phyloP scores from a whole-genome alignment of 2,888 invertebrate genomes.

The Archips crataeganus region DNA sequence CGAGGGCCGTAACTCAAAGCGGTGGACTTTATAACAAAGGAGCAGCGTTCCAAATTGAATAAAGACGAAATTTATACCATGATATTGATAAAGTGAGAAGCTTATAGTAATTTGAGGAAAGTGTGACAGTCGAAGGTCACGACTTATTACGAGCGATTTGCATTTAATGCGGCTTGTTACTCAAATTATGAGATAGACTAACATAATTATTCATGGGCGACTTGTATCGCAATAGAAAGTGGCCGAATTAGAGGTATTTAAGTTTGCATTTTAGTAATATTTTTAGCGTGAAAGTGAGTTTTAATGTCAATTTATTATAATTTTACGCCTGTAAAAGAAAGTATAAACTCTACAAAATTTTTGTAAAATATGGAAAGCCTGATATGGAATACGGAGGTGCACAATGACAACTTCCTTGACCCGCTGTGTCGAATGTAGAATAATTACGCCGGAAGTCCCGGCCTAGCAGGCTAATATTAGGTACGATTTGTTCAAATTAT shows the following conservation, averaged over 20 bases:
- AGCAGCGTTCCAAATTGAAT: slow-evolving; percentile 12
- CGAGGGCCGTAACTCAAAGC: not conserved
- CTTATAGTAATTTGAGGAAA: slow-evolving; percentile 26
- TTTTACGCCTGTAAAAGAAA: not conserved
- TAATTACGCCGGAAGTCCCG: no score
- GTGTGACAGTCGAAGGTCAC: slow-evolving; percentile 31
- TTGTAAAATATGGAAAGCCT: not conserved
- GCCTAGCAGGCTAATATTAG: no score
- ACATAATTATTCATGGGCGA: not conserved
- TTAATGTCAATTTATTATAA: slow-evolving; percentile 4
- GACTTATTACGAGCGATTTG: slow-evolving; percentile 21
- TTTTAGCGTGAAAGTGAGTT: not conserved
- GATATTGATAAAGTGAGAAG: slow-evolving; percentile 12
- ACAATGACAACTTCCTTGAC: no score
- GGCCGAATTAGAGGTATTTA: not conserved
- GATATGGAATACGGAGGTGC: not conserved
- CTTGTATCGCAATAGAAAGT: not conserved
- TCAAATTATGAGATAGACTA: slow-evolving; percentile 1
- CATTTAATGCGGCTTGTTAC: slow-evolving; percentile 5
- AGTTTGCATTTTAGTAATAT: not conserved
- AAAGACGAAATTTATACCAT: slow-evolving; percentile 6
- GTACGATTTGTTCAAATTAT: no score
- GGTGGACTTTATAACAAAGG: slow-evolving; percentile 13
- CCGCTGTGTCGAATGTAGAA: no score
- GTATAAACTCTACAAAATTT: not conserved